Base-by-base conservation (phyloP, 2,888 invertebrate species). In the Euzophera pinguis region DNA sequence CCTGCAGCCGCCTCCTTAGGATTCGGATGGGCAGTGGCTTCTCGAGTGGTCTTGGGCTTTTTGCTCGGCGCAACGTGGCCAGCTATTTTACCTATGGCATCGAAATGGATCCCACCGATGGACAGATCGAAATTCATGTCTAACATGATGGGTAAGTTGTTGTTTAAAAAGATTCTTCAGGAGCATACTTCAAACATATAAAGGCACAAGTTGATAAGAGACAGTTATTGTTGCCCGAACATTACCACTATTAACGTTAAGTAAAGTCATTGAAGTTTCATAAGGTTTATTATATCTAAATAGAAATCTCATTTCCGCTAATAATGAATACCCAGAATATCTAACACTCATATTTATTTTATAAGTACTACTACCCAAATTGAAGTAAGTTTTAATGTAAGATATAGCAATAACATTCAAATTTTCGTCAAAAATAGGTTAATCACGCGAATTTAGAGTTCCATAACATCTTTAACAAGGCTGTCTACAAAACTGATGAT, bases 71-170 rank as follows among this genome's bases (percentile, higher is more conserved):
- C 96, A 10, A 96, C 97, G 7, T 98, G 98, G 95, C 98, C 98
- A 0, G 96, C 98, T 5, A 97, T 98, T 71, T 96, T 97, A 55
- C 96, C 97, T 3, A 94, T 99, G 92, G 97, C 97, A 37, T 96
- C 97, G 6, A 94, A 95, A 59, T 99, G 98, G 98, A 96, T 98
- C 55, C 98, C 98, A 6, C 98, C 98, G 9, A 93, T 95, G 91
- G 98, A 99, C 77, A 93, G 98, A 61, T 96, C 97, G 41, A 97
- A 97, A 80, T 96, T 98, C 80, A 96, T 98, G 80, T 95, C 97
- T 7, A 95, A 97, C 71, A 96, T 97, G 95, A 96, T 96, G 95
- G 96, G 95, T 95, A 80, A 91, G 91, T 84, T 0, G 22, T 3
- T 22, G 5, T 22, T 22, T 5, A 5, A 22, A 5, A 22, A 22